These are phyloP conservation scores for Euthynnus affinis DNA, from an alignment of 2,797 vertebrate species.

Conservation along the genomic window DNA sequence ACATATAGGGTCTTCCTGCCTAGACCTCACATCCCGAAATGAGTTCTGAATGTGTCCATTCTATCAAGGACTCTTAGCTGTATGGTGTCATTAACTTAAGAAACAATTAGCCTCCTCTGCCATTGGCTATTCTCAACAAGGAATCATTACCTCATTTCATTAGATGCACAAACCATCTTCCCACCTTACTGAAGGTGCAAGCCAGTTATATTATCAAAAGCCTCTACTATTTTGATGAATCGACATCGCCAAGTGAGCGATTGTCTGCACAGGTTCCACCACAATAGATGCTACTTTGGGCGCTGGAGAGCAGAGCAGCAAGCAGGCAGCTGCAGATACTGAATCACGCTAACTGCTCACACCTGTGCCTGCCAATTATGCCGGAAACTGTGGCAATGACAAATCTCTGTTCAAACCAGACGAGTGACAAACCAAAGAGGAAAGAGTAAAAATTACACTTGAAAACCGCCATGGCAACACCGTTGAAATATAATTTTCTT, in stretches of 20 bases:
- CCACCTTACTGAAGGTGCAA: slow-evolving; percentile 30
- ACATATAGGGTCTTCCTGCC: slow-evolving; percentile 4
- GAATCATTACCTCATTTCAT: slow-evolving; percentile 51
- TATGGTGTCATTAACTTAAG: slow-evolving; percentile 38
- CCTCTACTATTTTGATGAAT: slow-evolving; percentile 28
- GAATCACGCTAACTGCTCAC: slow-evolving; percentile 42
- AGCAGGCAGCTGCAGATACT: slow-evolving; percentile 23
- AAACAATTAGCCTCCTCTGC: slow-evolving; percentile 51
- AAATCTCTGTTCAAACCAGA: not conserved
- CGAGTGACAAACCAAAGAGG: not conserved
- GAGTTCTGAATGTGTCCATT: slow-evolving; percentile 7
- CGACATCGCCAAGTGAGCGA: slow-evolving; percentile 20
- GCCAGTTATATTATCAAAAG: slow-evolving; percentile 10
- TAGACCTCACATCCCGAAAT: slow-evolving; percentile 23
- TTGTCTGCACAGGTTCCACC: slow-evolving; percentile 20
- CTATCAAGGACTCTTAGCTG: slow-evolving; percentile 6
- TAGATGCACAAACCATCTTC: slow-evolving; percentile 18
- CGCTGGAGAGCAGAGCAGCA: slow-evolving; percentile 9
- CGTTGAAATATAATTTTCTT: not conserved
- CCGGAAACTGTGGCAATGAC: slow-evolving; percentile 33
- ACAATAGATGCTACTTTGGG: slow-evolving; percentile 26
- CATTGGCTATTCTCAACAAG: slow-evolving; percentile 42
- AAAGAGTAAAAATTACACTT: not conserved
- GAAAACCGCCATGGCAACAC: not conserved
- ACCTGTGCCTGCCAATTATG: slow-evolving; percentile 56